Base-by-base conservation (phyloP, 2,888 invertebrate species). In the Drosophila sordidula region DNA sequence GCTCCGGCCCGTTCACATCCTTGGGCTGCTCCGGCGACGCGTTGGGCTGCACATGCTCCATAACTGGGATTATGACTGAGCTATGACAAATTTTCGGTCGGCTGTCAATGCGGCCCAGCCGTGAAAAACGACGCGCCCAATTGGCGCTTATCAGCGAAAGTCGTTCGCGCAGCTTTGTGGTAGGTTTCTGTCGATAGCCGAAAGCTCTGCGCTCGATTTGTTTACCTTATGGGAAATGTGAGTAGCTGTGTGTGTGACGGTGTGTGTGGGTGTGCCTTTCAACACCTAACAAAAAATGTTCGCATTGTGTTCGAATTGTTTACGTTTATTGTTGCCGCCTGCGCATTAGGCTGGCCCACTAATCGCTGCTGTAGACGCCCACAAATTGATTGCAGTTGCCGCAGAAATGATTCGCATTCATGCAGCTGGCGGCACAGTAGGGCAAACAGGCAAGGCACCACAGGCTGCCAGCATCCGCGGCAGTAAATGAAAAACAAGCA, bases 361-460 rank as follows among this genome's bases (percentile, higher is more conserved):
- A 87, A 62, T 73, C 77, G 55, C 66, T 67, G 59, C 56, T 79
- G 46, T 93, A 93, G 49, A 93, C 92, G 47, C 94, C 95, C 29
- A 95, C 87, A 72, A 93, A 94, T 5, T 93, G 91, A 64, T 92
- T 92, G 87, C 94, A 94, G 75, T 93, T 93, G 0, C 94, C 93
- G 66, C 95, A 95, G 73, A 93, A 94, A 83, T 95, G 94, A 64
- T 94, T 93, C 2, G 93, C 91, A 65, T 93, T 94, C 87, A 92
- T 93, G 83, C 94, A 94, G 26, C 93, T 93, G 57, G 93, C 92
- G 75, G 93, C 91, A 75, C 93, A 94, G 87, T 94, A 94, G 0
- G 94, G 94, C 22, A 94, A 71, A 62, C 93, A 93, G 41, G 92
- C 92, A 62, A 93, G 94, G 1, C 93, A 93, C 93, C 94, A 94